phyloP scores from a whole-genome alignment of 2,113 vertebrate species.

The Pseudorhombus dupliciocellatus region DNA sequence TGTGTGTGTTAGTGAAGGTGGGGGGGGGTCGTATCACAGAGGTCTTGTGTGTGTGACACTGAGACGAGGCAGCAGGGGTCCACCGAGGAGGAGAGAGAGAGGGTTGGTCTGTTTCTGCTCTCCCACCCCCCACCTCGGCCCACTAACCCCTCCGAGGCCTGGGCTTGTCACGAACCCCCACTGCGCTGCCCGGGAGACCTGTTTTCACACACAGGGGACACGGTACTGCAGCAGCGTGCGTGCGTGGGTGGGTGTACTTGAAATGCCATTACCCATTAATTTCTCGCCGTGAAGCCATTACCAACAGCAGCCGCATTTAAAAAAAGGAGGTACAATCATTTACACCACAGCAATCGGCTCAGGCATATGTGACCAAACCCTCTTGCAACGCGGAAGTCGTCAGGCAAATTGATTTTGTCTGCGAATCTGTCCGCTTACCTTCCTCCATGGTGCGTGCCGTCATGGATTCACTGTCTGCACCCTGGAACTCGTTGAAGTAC shows the following conservation, averaged over 20 bases:
- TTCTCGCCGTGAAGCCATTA: constrained; percentile 56
- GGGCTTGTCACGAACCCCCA: constrained; percentile 62
- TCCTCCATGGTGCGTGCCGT: constrained; percentile 93
- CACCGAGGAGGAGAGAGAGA: constrained; percentile 40
- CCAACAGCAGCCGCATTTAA: constrained; percentile 47
- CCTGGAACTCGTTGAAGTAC: constrained; percentile 97
- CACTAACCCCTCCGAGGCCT: constrained; percentile 50
- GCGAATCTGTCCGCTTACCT: constrained; percentile 79
- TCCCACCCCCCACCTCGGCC: constrained; percentile 26
- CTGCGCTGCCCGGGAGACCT: constrained; percentile 66
- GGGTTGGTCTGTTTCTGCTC: constrained; percentile 29
- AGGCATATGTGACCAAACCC: constrained; percentile 30
- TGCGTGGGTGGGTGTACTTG: constrained; percentile 66
- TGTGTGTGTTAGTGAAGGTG: background rate
- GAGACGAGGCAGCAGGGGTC: constrained; percentile 64
- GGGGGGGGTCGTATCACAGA: constrained; percentile 6
- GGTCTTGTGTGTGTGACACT: constrained; percentile 49
- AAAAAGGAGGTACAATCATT: constrained; percentile 35
- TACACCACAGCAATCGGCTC: constrained; percentile 38
- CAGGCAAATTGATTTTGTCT: constrained; percentile 24
- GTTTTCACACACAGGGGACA: constrained; percentile 64
- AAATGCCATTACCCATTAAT: constrained; percentile 70
- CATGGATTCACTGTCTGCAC: constrained; percentile 95
- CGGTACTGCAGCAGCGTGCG: constrained; percentile 39
- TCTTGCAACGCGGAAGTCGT: constrained; percentile 1